Conservation (phyloP, 2,888 invertebrate genomes). For the Xiphydria camelus region DNA sequence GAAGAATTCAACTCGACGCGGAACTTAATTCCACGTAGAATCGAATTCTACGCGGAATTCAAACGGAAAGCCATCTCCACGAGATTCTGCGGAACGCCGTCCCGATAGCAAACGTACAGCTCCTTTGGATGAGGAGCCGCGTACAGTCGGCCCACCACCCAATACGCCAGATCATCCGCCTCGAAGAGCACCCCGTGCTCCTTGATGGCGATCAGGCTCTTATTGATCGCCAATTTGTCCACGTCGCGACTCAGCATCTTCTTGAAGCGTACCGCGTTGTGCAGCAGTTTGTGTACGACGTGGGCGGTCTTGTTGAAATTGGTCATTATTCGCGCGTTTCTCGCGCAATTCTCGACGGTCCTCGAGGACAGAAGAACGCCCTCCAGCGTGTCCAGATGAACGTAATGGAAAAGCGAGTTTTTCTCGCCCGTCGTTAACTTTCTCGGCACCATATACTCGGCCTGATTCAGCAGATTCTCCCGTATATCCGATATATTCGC, state of each 20-base stretch:
- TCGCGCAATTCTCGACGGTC: conserved; percentile 53
- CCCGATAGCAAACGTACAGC: conserved; percentile 85
- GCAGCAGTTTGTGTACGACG: conserved; percentile 72
- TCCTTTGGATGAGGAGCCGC: conserved; percentile 77
- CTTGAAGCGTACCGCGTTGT: conserved; percentile 70
- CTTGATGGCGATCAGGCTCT: conserved; percentile 77
- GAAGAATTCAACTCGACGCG: too few species aligned
- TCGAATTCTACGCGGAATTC: conserved; percentile 59
- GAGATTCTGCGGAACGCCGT: conserved; percentile 83
- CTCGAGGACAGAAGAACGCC: conserved; percentile 69
- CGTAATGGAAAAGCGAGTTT: conserved; percentile 76
- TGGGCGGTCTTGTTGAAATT: conserved; percentile 75
- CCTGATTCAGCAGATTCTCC: conserved; percentile 73
- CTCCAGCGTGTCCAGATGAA: conserved; percentile 72
- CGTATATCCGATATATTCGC: conserved; percentile 73
- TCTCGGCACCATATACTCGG: conserved; percentile 65
- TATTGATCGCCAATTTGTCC: conserved; percentile 65
- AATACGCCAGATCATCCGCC: conserved; percentile 68
- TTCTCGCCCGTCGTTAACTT: conserved; percentile 71
- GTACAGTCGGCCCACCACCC: conserved; percentile 82
- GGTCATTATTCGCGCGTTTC: conserved; percentile 65
- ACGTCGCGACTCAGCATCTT: conserved; percentile 62
- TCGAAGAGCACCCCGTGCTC: conserved; percentile 83
- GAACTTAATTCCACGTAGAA: too few species aligned
- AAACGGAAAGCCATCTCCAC: conserved; percentile 86